Percentiles rank a stretch among this genome's conserved stretches.
These are phyloP conservation scores for Criorhina ranunculi DNA, from an alignment of 2,888 invertebrate genomes.

Conservation along the genomic window DNA sequence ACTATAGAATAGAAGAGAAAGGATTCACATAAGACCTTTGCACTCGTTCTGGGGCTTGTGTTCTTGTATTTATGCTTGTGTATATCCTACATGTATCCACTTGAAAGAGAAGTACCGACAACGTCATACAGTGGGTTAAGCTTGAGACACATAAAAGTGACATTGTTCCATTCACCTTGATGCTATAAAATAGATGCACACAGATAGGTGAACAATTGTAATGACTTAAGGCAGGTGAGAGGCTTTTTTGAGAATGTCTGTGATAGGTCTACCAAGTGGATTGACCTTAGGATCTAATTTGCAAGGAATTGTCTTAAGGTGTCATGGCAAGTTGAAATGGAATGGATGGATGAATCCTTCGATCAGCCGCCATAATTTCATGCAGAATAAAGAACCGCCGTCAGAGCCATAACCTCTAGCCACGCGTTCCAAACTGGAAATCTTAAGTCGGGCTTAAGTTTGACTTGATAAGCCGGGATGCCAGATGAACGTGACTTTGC, in stretches of 20 bases:
- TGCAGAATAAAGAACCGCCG: no score
- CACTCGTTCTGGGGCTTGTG: conserved; percentile 12
- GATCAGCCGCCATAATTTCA: no score
- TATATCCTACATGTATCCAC: conserved; percentile 31
- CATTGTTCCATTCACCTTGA: conserved; percentile 54
- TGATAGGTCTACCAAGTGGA: conserved; percentile 20
- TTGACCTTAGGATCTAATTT: conserved; percentile 38
- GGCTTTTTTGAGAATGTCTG: conserved; percentile 2
- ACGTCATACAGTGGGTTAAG: conserved; percentile 14
- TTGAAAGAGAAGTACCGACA: conserved; percentile 6
- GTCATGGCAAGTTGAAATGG: no score
- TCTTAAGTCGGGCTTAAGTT: no score
- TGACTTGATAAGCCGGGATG: no score
- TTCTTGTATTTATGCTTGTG: conserved; percentile 13
- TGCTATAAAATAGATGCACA: not conserved
- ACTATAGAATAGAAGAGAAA: conserved; percentile 4
- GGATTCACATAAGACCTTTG: conserved; percentile 45
- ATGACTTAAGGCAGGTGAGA: not conserved
- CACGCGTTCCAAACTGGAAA: no score
- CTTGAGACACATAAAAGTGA: conserved; percentile 35
- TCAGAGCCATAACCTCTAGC: no score
- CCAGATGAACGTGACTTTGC: no score
- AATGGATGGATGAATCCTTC: no score
- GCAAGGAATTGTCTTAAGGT: not conserved
- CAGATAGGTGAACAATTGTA: not conserved